These are phyloP conservation scores for Montipora capricornis DNA, from an alignment of 64 coral and sea anemone genomes.

Conservation along the genomic window DNA sequence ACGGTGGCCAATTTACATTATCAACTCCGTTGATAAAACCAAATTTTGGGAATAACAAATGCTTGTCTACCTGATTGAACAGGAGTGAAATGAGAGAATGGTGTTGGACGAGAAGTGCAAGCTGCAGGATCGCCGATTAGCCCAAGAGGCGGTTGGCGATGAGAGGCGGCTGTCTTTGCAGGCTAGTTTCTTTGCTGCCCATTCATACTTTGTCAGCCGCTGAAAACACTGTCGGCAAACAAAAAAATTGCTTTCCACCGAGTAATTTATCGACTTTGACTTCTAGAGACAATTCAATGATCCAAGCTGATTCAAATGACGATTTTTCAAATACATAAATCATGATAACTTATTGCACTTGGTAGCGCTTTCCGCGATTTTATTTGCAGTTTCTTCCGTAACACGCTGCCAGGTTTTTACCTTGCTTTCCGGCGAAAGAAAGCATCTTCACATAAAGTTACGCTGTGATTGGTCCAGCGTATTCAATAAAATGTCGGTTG, in stretches of 20 bases:
- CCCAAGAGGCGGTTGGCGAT: no score
- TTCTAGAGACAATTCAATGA: not conserved
- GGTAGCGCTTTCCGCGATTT: not conserved
- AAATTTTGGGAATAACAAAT: not conserved
- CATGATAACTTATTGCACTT: conserved; percentile 16
- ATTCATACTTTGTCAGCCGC: conserved; percentile 1
- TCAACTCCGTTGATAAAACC: no score
- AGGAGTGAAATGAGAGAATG: not conserved
- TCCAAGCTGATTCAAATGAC: not conserved
- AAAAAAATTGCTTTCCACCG: not conserved
- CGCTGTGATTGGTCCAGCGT: not conserved
- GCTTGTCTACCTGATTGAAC: not conserved
- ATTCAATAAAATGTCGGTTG: not conserved
- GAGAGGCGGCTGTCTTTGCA: no score
- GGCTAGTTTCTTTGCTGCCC: conserved; percentile 4
- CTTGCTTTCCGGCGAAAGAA: not conserved
- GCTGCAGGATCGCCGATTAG: not conserved
- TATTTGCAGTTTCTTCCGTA: conserved; percentile 31
- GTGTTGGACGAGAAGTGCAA: conserved; percentile 15
- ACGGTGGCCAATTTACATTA: no score
- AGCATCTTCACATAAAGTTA: no score
- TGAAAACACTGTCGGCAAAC: conserved; percentile 42
- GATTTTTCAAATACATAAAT: conserved; percentile 35
- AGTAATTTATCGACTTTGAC: not conserved
- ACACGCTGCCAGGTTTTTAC: not conserved